These are phyloP conservation scores for Pardalotus punctatus DNA, from an alignment of 2,113 vertebrate species.

Conservation along the genomic window DNA sequence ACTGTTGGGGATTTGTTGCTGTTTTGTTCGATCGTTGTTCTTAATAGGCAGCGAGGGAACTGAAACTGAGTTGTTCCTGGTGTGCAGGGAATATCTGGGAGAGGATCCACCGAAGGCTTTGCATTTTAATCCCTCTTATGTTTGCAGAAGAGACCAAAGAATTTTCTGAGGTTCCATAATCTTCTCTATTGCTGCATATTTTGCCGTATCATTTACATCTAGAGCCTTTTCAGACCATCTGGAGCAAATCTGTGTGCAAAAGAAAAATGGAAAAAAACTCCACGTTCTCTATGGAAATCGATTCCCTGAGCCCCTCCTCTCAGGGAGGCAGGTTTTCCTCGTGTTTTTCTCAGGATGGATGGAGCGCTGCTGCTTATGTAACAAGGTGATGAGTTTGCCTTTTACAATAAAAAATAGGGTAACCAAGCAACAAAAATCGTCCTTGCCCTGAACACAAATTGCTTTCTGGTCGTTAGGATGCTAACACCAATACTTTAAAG, in stretches of 20 bases:
- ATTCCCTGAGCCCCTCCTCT: background rate
- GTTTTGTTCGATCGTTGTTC: background rate
- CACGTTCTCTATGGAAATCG: background rate
- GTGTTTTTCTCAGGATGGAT: background rate
- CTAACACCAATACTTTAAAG: background rate
- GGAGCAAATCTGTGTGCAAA: background rate
- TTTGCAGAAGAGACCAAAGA: background rate
- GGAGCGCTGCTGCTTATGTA: slow-evolving; percentile 34
- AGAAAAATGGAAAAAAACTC: background rate
- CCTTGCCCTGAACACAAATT: background rate
- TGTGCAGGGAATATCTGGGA: background rate
- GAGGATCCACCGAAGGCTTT: background rate
- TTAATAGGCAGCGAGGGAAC: background rate
- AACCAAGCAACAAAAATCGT: slow-evolving; percentile 40
- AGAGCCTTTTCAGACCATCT: slow-evolving; percentile 19
- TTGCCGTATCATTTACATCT: background rate
- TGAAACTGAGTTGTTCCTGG: background rate
- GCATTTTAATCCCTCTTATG: background rate
- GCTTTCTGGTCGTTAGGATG: background rate
- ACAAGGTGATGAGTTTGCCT: background rate
- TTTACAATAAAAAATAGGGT: background rate
- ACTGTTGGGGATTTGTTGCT: background rate
- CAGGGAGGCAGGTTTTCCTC: background rate
- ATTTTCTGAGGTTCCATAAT: background rate
- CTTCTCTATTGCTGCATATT: background rate